Percentiles rank a stretch among this genome's conserved stretches.
These are phyloP conservation scores for Pithys albifrons DNA, from an alignment of 2,113 vertebrate species.

Conservation along the genomic window DNA sequence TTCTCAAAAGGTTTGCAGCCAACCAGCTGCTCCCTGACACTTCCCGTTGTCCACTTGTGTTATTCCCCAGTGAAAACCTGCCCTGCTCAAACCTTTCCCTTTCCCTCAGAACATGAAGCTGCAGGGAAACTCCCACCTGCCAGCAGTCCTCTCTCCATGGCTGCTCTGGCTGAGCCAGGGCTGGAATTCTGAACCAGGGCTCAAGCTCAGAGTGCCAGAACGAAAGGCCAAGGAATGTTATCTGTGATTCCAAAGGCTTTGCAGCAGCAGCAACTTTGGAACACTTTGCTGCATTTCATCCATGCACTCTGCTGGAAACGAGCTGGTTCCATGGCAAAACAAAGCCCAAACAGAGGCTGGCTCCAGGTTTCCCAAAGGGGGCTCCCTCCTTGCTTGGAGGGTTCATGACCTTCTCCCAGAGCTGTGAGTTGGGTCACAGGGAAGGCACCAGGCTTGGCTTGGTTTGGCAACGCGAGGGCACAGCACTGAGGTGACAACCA, in stretches of 20 bases:
- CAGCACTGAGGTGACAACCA: neutral
- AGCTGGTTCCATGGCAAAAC: neutral
- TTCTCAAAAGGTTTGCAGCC: neutral
- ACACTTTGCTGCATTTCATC: neutral
- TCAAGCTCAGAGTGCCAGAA: neutral
- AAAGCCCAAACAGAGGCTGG: neutral
- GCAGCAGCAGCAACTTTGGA: neutral
- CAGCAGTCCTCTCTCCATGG: neutral
- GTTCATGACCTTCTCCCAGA: neutral
- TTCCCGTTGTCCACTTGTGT: neutral
- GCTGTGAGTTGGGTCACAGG: neutral
- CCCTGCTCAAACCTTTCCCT: neutral
- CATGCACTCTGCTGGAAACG: neutral
- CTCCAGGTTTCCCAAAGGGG: neutral
- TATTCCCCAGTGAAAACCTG: neutral
- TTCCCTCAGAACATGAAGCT: neutral
- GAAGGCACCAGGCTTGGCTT: neutral
- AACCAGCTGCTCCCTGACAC: neutral
- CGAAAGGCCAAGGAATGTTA: neutral
- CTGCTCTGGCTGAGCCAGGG: neutral
- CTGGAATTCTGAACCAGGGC: neutral
- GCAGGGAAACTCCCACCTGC: neutral
- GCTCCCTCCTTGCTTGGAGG: neutral
- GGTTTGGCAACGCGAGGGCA: neutral
- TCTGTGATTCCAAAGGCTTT: conserved; percentile 7